These are phyloP conservation scores for Macrosoma leucophasiata DNA, from an alignment of 2,888 invertebrate genomes.

Conservation along the genomic window DNA sequence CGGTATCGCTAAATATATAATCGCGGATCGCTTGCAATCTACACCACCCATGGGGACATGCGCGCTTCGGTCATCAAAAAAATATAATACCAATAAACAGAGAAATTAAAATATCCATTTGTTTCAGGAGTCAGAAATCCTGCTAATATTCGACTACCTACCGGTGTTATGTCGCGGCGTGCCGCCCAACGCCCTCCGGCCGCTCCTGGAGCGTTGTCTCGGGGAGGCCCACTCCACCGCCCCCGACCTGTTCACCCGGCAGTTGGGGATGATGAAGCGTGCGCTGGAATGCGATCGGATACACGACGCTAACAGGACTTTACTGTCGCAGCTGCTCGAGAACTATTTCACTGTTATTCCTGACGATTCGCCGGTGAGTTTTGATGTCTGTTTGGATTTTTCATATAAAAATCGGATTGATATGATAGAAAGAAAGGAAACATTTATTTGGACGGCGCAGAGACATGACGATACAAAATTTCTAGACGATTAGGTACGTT, in stretches of 20 bases:
- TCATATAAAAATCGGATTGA: too few relatives aligned
- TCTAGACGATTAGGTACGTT: too few relatives aligned
- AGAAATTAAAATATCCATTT: neutral
- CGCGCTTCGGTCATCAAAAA: too few relatives aligned
- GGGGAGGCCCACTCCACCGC: constrained; percentile 41
- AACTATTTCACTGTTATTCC: constrained; percentile 55
- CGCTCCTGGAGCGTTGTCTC: constrained; percentile 69
- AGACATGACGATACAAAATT: too few relatives aligned
- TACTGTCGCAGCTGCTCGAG: constrained; percentile 67
- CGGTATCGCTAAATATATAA: too few relatives aligned
- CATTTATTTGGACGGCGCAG: too few relatives aligned
- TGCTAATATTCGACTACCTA: constrained; percentile 67
- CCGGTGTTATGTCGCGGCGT: constrained; percentile 73
- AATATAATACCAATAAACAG: too few relatives aligned
- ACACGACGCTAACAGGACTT: constrained; percentile 76
- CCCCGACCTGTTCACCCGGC: constrained; percentile 37
- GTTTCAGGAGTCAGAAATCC: constrained; percentile 61
- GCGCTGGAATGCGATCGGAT: constrained; percentile 69
- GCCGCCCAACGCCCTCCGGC: constrained; percentile 73
- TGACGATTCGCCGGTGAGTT: constrained; percentile 60
- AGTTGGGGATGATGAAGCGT: constrained; percentile 44
- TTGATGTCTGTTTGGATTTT: constrained; percentile 1
- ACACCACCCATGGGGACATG: too few relatives aligned
- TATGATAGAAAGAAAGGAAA: too few relatives aligned
- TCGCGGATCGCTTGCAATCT: too few relatives aligned